These are phyloP conservation scores for Troglohyphantes excavatus DNA, from an alignment of 2,888 invertebrate genomes.

Conservation along the genomic window DNA sequence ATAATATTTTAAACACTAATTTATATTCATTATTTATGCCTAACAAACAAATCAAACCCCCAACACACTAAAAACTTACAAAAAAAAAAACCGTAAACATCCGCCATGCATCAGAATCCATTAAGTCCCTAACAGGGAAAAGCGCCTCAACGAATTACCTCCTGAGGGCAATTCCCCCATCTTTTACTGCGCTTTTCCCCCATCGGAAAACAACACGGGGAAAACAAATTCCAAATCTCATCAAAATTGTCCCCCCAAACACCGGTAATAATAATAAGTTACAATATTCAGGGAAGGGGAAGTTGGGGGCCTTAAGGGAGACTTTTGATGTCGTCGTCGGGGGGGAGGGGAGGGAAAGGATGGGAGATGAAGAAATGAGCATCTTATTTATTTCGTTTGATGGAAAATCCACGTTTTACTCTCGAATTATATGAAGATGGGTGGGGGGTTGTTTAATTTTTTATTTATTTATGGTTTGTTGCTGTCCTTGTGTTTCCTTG, in stretches of 20 bases:
- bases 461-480: conserved; percentile 39
- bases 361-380: not conserved
- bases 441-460: conserved; percentile 35
- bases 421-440: conserved; percentile 28
- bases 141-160: conserved; percentile 48
- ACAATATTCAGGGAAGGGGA: conserved; percentile 37
- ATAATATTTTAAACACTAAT: not conserved
- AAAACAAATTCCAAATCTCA: conserved; percentile 74
- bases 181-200: not conserved
- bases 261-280: conserved; percentile 69
- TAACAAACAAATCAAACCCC: not conserved
- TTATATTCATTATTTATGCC: not conserved
- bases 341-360: conserved; percentile 2
- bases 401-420: conserved; percentile 30
- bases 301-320: conserved; percentile 21
- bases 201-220: conserved; percentile 43
- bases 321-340: conserved; percentile 59
- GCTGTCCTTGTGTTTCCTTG: conserved; percentile 5
- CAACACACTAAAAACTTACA: not conserved
- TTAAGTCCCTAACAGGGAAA: conserved; percentile 26
- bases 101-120: not conserved
- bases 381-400: conserved; percentile 59
- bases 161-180: conserved; percentile 37
- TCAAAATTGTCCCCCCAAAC: conserved; percentile 65
- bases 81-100: conserved; percentile 11